These are phyloP conservation scores for Neolamprologus brichardi DNA, from an alignment of 2,113 vertebrate genomes.

Conservation along the genomic window DNA sequence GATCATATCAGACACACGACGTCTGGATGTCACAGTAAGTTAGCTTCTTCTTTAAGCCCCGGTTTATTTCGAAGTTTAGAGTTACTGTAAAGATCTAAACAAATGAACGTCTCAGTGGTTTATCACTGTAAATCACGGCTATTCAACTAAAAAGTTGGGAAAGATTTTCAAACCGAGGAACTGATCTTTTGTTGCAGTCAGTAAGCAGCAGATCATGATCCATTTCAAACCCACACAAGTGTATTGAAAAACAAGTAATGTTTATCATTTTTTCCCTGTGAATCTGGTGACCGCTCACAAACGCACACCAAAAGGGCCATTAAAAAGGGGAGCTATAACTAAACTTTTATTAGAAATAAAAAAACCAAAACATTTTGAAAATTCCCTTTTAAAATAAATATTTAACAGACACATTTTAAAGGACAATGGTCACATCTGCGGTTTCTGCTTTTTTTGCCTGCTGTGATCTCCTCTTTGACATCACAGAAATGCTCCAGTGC, in stretches of 20 bases:
- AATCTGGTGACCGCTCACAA: neutral
- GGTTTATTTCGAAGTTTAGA: neutral
- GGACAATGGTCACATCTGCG: neutral
- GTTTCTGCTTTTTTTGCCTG: neutral
- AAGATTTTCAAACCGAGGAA: neutral
- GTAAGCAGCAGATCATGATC: neutral
- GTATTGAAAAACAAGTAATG: neutral
- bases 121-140: neutral
- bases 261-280: neutral
- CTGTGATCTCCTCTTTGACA: neutral
- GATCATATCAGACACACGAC: conserved; percentile 11
- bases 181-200: neutral
- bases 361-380: neutral
- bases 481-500: neutral
- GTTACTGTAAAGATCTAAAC: neutral
- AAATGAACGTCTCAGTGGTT: neutral
- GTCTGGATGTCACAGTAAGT: neutral
- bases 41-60: neutral
- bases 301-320: neutral
- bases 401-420: neutral
- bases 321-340: neutral
- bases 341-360: neutral
- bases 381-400: neutral
- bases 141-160: neutral
- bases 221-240: neutral